Percentiles rank a stretch among this genome's conserved stretches.
Conservation (phyloP, 2,888 invertebrate species). For the Leuctra nigra region DNA sequence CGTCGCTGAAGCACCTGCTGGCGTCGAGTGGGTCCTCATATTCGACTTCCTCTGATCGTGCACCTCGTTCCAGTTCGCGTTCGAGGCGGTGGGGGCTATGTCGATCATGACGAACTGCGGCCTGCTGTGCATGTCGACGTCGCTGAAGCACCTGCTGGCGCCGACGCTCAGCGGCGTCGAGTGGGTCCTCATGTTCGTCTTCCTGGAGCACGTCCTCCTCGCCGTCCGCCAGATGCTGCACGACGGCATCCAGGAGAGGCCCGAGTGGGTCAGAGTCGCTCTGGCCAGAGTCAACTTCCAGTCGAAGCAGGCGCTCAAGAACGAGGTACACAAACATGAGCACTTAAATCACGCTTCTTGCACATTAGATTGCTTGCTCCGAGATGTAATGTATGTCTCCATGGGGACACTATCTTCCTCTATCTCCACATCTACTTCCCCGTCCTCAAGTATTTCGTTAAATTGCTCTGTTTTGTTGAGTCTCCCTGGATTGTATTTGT, state of each 20-base stretch:
- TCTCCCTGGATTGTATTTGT: no score
- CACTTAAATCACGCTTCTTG: no score
- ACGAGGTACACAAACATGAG: conserved; percentile 41
- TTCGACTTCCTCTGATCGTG: conserved; percentile 48
- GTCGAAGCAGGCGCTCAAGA: conserved; percentile 55
- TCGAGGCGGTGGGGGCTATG: conserved; percentile 59
- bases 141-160: conserved; percentile 45
- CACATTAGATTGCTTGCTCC: no score
- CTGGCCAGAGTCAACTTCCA: conserved; percentile 54
- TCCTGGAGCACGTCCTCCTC: conserved; percentile 61
- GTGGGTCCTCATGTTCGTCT: conserved; percentile 56
- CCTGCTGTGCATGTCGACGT: conserved; percentile 59
- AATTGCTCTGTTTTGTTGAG: no score
- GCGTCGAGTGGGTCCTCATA: conserved; percentile 49
- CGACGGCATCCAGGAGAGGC: conserved; percentile 62
- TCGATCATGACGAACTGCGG: conserved; percentile 70
- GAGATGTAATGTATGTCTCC: no score
- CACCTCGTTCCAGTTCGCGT: conserved; percentile 46
- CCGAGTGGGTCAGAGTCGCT: conserved; percentile 57
- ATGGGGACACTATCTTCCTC: no score
- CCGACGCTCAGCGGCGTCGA: conserved; percentile 39
- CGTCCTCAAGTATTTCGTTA: no score
- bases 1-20: conserved; percentile 42
- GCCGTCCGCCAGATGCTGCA: conserved; percentile 57
- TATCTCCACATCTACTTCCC: no score